Evolutionary conservation across 1,140 invertebrate genomes (phyloP), one percentile per base, ranked within the genome.

Genomic region (Bombus superbus): DNA sequence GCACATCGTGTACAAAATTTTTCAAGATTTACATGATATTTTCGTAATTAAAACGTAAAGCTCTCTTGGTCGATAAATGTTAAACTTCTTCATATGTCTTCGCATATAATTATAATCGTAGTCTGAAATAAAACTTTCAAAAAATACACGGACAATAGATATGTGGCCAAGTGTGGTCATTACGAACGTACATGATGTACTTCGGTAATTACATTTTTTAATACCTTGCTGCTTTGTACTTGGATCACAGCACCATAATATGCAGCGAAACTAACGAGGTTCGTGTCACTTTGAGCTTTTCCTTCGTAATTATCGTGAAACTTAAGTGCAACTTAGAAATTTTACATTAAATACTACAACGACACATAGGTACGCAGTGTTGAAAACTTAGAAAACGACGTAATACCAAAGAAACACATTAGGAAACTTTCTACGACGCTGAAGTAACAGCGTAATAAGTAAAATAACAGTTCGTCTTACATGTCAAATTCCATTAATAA

Each of bases 221-320:
- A 44, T 68, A 72, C 22, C 40, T 64, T 89, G 69, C 38, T 71
- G 79, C 9, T 89, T 90, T 90, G 89, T 90, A 90, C 89, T 90
- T 90, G 69, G 8, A 35, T 82, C 47, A 90, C 76, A 66, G 69
- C 69, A 40, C 32, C 8, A 71, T 18, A 62, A 62, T 42, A 53
- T 69, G 73, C 78, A 71, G 53, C 77, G 28, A 66, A 86, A 79
- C 77, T 76, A 79, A 82, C 38, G 47, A 42, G 53, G 64, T 85
- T 71, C 28, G 9, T 44, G 32, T 53, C 64, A 13, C 35, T 53
- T 59, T 64, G 69, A 80, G 69, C 62, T 53, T 80, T 11, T 32
- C 25, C n/a, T 62, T 44, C 6, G 18, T 3, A 42, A n/a, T 35
- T 18, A 35, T 59, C 28, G 44, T 28, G 44, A 44, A 84, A 84